phyloP scores from a whole-genome alignment of 2,113 vertebrate genomes.

The Arothron firmamentum region DNA sequence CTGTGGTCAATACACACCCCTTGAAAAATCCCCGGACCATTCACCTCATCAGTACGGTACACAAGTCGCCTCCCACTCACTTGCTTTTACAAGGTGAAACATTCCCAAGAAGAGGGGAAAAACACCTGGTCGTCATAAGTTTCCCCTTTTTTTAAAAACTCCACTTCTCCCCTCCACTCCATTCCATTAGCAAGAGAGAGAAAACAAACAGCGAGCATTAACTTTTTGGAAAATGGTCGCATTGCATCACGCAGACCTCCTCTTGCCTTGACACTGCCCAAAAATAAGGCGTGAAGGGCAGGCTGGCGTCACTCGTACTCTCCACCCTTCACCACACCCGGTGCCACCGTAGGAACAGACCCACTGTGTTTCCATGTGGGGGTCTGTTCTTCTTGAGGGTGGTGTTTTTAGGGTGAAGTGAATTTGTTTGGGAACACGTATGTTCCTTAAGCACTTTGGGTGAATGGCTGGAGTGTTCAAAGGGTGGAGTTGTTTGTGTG shows the following conservation, averaged over 20 bases:
- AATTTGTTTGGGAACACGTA: constrained; percentile 30
- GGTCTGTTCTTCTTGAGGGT: constrained; percentile 55
- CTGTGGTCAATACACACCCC: constrained; percentile 44
- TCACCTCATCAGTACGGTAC: constrained; percentile 30
- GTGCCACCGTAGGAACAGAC: constrained; percentile 42
- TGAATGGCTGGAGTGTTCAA: constrained; percentile 60
- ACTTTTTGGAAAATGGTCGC: constrained; percentile 61
- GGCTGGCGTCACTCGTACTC: constrained; percentile 58
- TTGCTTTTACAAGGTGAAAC: constrained; percentile 76
- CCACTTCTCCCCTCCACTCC: constrained; percentile 41
- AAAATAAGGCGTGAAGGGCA: constrained; percentile 67
- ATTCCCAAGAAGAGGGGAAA: constrained; percentile 67
- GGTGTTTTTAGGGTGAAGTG: constrained; percentile 48
- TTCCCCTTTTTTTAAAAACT: constrained; percentile 33
- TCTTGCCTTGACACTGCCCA: constrained; percentile 55
- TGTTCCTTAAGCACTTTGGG: constrained; percentile 30
- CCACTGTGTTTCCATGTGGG: constrained; percentile 47
- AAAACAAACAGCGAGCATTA: constrained; percentile 71
- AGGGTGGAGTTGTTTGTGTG: constrained; percentile 58
- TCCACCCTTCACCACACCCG: constrained; percentile 62
- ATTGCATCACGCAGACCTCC: constrained; percentile 60
- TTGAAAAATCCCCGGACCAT: constrained; percentile 51
- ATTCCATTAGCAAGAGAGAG: constrained; percentile 61
- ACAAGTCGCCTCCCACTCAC: constrained; percentile 49
- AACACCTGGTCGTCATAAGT: constrained; percentile 71